phyloP scores from a whole-genome alignment of 2,113 vertebrate genomes.

The Nothobranchius kuhntae region DNA sequence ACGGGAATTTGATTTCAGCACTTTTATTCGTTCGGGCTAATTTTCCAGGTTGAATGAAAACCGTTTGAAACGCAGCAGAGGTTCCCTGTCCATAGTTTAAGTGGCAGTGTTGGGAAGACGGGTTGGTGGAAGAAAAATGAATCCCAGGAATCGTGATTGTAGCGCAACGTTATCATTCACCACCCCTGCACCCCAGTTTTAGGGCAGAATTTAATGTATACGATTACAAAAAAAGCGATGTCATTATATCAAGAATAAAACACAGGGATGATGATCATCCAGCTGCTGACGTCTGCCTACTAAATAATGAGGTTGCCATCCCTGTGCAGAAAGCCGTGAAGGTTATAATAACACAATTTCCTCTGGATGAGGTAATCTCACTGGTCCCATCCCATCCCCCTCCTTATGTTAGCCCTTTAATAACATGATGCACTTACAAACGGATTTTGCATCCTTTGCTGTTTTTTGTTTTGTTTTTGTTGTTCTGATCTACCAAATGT shows the following conservation, averaged over 20 bases:
- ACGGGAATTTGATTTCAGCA: neutral
- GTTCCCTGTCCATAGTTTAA: neutral
- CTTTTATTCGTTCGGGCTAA: conserved; percentile 19
- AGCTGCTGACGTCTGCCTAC: neutral
- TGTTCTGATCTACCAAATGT: conserved; percentile 14
- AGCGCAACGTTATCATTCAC: conserved; percentile 1
- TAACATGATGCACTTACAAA: conserved; percentile 38
- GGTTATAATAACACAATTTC: conserved; percentile 58
- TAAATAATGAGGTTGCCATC: neutral
- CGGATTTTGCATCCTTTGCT: conserved; percentile 12
- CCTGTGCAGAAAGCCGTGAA: neutral
- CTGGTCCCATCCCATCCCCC: conserved; percentile 60
- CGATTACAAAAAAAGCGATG: neutral
- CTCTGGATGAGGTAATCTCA: conserved; percentile 70
- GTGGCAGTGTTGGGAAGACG: neutral
- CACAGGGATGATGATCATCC: neutral
- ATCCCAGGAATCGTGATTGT: neutral
- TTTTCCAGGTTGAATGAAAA: conserved; percentile 11
- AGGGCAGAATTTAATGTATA: conserved; percentile 2
- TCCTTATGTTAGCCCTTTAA: conserved; percentile 46
- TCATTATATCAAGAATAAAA: neutral
- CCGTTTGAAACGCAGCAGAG: neutral
- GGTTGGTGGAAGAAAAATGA: neutral
- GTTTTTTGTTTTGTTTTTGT: conserved; percentile 3
- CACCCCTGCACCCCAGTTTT: conserved; percentile 3